Base-by-base conservation (phyloP, 2,888 invertebrate genomes). In the Malthinus flaveolus region DNA sequence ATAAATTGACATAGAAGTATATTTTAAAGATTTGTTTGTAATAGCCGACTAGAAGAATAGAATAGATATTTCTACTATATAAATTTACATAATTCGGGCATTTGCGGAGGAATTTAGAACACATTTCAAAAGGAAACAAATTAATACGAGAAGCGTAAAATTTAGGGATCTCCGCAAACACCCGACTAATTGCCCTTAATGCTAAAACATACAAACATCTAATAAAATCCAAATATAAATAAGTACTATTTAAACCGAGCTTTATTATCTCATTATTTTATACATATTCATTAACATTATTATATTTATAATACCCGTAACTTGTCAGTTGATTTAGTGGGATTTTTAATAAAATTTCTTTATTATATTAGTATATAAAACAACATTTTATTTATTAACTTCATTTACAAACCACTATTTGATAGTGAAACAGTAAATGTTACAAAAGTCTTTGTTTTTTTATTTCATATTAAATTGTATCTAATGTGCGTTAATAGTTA, bases 351-450 rank as follows among this genome's bases (percentile, higher is more conserved):
- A 73, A 75, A 75, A 75, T 75, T 71, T 76, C 79, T 72, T 73
- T 73, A 71, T 72, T 73, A 75, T 73, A 74, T 73, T 74, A 75
- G 73, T 75, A 78, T 79, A 78, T 77, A 78, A 78, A 78, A 78
- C 78, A 78, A 77, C 76, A 76, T 77, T 78, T 78, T 78, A 76
- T 78, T 78, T 77, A 78, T 77, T 69, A 78, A 78, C 76, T 77
- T 78, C 76, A 76, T 78, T 78, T 78, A 79, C 78, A 78, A 77
- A 78, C 76, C 77, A 75, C 71, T 74, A 75, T 67, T 62, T 70
- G 60, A 71, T 68, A 68, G 69, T 71, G 72, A 71, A 73, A 72
- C 73, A 73, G 73, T 75, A 76, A 74, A 75, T 73, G 68, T 74
- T 75, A 74, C 74, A 76, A 75, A 73, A 73, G 69, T 74, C 71